Evolutionary conservation across 2,797 vertebrate species (phyloP), one percentile per base, ranked within the genome.

Genomic region (Poeciliopsis presidionis): DNA sequence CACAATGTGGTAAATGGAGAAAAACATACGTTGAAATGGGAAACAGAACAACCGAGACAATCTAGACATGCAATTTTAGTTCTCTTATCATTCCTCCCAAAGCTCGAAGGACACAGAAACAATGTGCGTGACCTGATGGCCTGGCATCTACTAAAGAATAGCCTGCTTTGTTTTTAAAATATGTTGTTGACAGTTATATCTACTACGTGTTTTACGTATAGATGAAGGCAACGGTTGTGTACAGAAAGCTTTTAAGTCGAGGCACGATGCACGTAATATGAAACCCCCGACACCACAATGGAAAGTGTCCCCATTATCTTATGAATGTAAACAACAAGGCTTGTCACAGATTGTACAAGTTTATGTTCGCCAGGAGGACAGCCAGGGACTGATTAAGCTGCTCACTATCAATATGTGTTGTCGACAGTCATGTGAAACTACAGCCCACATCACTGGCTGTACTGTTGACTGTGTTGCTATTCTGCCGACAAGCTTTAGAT

Each of bases 21-120:
- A 28, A 43, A 16, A 88, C 86, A 89, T 53, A 53, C 25, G 90
- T 87, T 91, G 90, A 84, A 81, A 77, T 81, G 91, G 84, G 88
- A 92, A 91, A 90, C 80, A 72, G 82, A 74, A 74, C 77, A 73
- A 81, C 81, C 39, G 74, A 84, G 71, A 85, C 88, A 81, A 78
- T 76, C 59, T 89, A 75, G 80, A 81, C 33, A 76, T 84, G 81
- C 84, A 89, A 86, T 91, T 90, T 91, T 87, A 88, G 86, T 79
- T 79, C 82, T 83, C 84, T 90, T 89, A 90, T 92, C 87, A 87
- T 83, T 86, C 86, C 79, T 72, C 73, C 86, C 88, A 77, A 83
- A 59, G 80, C 77, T 57, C 4, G 71, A 90, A 92, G 81, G 85
- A 84, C 88, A 81, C 72, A 83, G 71, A 82, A 86, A 91, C 86